Evolutionary conservation across 2,113 vertebrate genomes (phyloP).

Genomic region (Eleginops maclovinus): DNA sequence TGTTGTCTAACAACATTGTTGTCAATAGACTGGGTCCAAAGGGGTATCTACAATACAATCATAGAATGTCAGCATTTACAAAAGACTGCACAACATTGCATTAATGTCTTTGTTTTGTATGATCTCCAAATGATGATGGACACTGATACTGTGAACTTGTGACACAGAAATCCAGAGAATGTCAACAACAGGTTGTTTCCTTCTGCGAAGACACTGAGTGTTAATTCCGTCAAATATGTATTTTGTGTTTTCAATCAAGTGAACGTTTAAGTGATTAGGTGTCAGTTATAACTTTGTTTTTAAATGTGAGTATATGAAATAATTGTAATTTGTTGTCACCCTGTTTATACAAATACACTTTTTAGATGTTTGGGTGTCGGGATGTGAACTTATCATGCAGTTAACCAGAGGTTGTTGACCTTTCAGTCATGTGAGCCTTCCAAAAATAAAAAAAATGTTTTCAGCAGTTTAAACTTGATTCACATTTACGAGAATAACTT

Average conservation of each 20-base stretch:
- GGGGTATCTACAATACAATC: not conserved
- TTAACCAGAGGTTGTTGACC: not conserved
- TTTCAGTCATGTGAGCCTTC: not conserved
- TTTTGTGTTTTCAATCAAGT: not conserved
- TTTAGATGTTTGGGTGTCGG: not conserved
- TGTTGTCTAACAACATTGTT: not conserved
- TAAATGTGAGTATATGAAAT: not conserved
- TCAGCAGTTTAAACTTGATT: too few species aligned
- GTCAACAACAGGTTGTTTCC: constrained; percentile 38
- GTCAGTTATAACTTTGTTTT: too few species aligned
- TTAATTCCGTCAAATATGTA: not conserved
- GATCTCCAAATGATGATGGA: not conserved
- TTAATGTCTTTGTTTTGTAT: not conserved
- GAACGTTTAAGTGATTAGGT: not conserved
- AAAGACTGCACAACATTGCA: not conserved
- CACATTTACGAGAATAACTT: too few species aligned
- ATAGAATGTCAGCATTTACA: not conserved
- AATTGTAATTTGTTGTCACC: not conserved
- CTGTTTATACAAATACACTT: not conserved
- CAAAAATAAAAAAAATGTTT: not conserved
- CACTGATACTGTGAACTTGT: constrained; percentile 23
- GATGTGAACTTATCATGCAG: not conserved
- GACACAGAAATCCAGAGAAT: constrained; percentile 45
- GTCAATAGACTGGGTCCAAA: not conserved
- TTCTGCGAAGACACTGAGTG: not conserved